Base-by-base conservation (phyloP, 2,113 vertebrate genomes). In the Pachyramphus minor region DNA sequence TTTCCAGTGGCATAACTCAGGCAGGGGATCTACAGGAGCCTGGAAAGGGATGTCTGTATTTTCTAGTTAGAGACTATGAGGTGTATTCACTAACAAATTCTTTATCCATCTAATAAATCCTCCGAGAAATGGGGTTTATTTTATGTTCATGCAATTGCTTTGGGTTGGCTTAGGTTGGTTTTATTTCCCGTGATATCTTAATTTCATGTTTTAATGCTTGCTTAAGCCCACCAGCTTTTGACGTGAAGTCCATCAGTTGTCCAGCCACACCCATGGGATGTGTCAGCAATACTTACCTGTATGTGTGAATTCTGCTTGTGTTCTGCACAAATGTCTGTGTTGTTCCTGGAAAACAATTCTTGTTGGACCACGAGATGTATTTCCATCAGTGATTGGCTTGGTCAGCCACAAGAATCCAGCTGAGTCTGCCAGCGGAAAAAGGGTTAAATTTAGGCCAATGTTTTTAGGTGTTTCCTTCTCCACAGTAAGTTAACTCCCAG, bases 401-500 rank as follows among this genome's bases (percentile, higher is more conserved):
- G 67, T 44, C 75, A 80, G 89, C 66, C 79, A 59, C 58, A 63
- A 47, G 78, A 37, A 59, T 90, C 39, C 81, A 87, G 56, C 92
- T 47, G 64, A 50, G 78, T 16, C 59, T 85, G 81, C 50, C 64
- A 62, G 93, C 82, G 82, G 91, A 55, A 78, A 86, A 95, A 73
- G 80, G 75, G 90, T 96, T 92, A 94, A 75, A 77, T 93, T 75
- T 37, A 85, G 90, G 89, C 84, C 80, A 92, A 92, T 95, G 96
- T 87, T 96, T 91, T 84, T 79, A 80, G 94, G 76, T 69, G 44
- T 96, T 86, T 89, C 96, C 89, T 95, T 93, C 93, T 84, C 85
- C 84, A 56, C 30, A 59, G 59, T 83, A 89, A 90, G 81, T 83
- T 84, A 90, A 84, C 62, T 93, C 87, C 94, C 75, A 35, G 42